A percentile compares a stretch with the other conserved stretches of the same genome.
phyloP scores from a whole-genome alignment of 1,140 invertebrate genomes.

The Amyelois transitella region DNA sequence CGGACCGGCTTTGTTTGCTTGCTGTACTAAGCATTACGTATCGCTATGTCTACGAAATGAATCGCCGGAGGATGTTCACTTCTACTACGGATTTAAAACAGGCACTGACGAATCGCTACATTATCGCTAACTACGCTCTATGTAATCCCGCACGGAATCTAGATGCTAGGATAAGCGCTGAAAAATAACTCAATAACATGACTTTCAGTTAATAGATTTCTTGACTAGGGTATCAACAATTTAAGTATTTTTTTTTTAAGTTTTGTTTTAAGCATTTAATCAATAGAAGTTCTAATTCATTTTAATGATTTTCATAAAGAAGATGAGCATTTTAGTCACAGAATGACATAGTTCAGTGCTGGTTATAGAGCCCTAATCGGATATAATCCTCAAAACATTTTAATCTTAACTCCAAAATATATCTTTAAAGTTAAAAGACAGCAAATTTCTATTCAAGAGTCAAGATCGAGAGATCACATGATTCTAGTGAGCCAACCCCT shows the following conservation, averaged over 20 bases:
- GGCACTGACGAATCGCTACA: slow-evolving; percentile 42
- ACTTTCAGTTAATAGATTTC: slow-evolving; percentile 3
- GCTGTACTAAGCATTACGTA: slow-evolving; percentile 37
- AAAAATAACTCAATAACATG: slow-evolving; percentile 15
- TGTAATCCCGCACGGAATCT: slow-evolving; percentile 23
- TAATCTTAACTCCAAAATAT: too few species aligned
- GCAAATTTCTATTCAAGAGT: too few species aligned
- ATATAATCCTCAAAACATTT: too few species aligned
- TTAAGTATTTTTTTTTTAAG: too few species aligned
- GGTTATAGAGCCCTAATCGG: too few species aligned
- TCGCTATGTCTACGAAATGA: slow-evolving; percentile 30
- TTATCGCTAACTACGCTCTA: slow-evolving; percentile 38
- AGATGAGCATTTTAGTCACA: too few species aligned
- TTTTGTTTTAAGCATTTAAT: too few species aligned
- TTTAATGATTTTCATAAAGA: too few species aligned
- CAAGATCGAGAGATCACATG: background rate
- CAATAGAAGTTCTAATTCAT: too few species aligned
- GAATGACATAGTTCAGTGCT: too few species aligned
- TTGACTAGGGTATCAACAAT: too few species aligned
- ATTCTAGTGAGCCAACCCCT: background rate
- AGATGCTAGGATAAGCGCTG: slow-evolving; percentile 28
- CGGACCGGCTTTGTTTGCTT: background rate
- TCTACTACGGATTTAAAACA: slow-evolving; percentile 31
- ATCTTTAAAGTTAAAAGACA: too few species aligned
- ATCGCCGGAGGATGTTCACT: slow-evolving; percentile 34